A percentile compares a stretch with the other conserved stretches of the same genome.
Evolutionary conservation across 2,113 vertebrate genomes (phyloP).

Genomic region (Syrrhaptes paradoxus): DNA sequence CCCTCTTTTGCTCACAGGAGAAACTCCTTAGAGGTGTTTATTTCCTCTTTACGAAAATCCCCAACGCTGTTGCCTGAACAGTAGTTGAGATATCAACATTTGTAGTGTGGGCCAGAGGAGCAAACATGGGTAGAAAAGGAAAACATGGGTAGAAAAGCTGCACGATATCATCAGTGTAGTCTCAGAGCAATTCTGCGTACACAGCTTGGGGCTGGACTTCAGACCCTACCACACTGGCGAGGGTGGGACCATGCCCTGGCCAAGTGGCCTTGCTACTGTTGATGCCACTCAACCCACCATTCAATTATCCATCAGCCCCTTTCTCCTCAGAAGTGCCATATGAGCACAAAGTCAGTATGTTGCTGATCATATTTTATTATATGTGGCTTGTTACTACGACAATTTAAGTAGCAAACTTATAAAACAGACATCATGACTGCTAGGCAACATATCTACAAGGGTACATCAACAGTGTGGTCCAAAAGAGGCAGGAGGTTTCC

Average conservation of each 20-base stretch:
- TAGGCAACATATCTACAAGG: fast-evolving
- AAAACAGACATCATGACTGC: not conserved
- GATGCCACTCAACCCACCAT: not conserved
- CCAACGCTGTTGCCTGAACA: not conserved
- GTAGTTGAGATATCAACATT: not conserved
- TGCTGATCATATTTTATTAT: not conserved
- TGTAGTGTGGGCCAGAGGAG: not conserved
- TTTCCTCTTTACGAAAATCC: not conserved
- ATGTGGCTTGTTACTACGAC: not conserved
- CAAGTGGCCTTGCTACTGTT: not conserved
- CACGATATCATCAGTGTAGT: not conserved
- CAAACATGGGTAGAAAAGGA: not conserved
- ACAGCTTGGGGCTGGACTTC: fast-evolving
- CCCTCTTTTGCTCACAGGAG: not conserved
- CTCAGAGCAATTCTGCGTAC: not conserved
- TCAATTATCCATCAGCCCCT: not conserved
- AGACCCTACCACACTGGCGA: not conserved
- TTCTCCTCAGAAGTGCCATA: not conserved
- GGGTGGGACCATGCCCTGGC: not conserved
- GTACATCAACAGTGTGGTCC: not conserved
- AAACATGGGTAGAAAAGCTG: not conserved
- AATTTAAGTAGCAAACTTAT: not conserved
- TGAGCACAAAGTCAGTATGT: fast-evolving
- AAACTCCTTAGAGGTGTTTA: not conserved
- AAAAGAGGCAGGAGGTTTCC: not conserved